These are phyloP conservation scores for Fragum fragum DNA, from an alignment of 2,888 invertebrate genomes.

Conservation along the genomic window DNA sequence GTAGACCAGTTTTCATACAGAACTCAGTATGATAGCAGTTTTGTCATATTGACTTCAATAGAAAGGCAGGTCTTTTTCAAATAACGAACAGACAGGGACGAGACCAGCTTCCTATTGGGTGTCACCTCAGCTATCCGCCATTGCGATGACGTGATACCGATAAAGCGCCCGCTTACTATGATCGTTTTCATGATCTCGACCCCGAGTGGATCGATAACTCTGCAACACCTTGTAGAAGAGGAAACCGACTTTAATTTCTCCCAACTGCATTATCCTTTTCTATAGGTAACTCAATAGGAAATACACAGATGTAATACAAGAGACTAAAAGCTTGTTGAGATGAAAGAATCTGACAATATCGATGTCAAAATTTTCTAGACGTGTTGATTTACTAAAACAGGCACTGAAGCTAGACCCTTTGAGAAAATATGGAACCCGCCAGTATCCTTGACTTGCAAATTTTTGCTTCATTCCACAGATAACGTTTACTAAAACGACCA, in stretches of 20 bases:
- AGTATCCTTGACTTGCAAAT: too few species aligned
- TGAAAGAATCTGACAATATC: slow-evolving; percentile 8
- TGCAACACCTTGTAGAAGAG: slow-evolving; percentile 15
- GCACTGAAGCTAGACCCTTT: background rate
- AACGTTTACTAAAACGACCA: too few species aligned
- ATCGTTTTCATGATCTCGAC: slow-evolving; percentile 24
- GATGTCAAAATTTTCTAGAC: background rate
- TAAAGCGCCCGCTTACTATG: slow-evolving; percentile 18
- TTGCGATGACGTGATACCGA: slow-evolving; percentile 13
- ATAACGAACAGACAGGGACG: background rate
- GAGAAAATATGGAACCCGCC: too few species aligned
- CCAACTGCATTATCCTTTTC: background rate
- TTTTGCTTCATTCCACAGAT: too few species aligned
- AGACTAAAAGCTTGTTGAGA: slow-evolving; percentile 26
- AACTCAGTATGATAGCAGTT: background rate
- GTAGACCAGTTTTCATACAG: background rate
- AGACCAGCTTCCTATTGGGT: slow-evolving; percentile 2
- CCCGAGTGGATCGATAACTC: slow-evolving; percentile 4
- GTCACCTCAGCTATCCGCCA: background rate
- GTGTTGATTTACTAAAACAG: slow-evolving; percentile 11
- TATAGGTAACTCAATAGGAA: slow-evolving; percentile 21
- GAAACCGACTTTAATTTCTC: slow-evolving; percentile 18
- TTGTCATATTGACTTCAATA: background rate
- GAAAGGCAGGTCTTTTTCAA: slow-evolving; percentile 10
- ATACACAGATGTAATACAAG: slow-evolving; percentile 14